Percentiles rank a stretch among this genome's conserved stretches.
phyloP scores from a whole-genome alignment of 2,113 vertebrate species.

The Galemys pyrenaicus region DNA sequence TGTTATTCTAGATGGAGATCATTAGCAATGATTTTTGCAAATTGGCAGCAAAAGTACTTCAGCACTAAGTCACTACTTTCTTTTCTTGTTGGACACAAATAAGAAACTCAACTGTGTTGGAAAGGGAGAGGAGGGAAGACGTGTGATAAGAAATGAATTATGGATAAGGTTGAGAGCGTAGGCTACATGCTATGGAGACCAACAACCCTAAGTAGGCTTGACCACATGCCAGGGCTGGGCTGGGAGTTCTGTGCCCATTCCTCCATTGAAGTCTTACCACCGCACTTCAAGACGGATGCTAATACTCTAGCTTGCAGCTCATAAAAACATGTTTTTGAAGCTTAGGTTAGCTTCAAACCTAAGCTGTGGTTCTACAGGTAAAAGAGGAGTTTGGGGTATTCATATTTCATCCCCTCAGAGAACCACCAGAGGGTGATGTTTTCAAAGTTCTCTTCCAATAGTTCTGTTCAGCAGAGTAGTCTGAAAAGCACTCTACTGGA shows the following conservation, averaged over 20 bases:
- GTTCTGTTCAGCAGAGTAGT: not conserved
- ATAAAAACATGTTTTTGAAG: not conserved
- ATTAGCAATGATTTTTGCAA: not conserved
- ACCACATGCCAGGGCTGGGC: rapidly evolving
- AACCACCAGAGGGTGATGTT: not conserved
- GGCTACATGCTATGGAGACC: not conserved
- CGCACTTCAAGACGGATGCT: not conserved
- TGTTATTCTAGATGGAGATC: not conserved
- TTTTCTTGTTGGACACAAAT: not conserved
- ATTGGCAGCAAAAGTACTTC: not conserved
- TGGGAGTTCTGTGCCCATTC: not conserved
- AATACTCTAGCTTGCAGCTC: not conserved
- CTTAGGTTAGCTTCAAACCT: not conserved
- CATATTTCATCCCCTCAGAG: too few relatives aligned
- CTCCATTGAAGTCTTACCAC: not conserved
- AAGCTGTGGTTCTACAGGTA: not conserved
- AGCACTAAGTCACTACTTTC: not conserved
- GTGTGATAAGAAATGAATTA: not conserved
- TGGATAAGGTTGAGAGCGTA: not conserved
- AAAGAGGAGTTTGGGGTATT: not conserved
- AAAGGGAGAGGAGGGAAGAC: not conserved
- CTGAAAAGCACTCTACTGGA: not conserved
- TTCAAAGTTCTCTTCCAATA: not conserved
- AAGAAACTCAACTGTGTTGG: not conserved
- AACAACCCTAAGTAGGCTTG: not conserved